Evolutionary conservation across 2,113 vertebrate species (phyloP), one percentile per base, ranked within the genome.

Genomic region (Poecilia latipinna): DNA sequence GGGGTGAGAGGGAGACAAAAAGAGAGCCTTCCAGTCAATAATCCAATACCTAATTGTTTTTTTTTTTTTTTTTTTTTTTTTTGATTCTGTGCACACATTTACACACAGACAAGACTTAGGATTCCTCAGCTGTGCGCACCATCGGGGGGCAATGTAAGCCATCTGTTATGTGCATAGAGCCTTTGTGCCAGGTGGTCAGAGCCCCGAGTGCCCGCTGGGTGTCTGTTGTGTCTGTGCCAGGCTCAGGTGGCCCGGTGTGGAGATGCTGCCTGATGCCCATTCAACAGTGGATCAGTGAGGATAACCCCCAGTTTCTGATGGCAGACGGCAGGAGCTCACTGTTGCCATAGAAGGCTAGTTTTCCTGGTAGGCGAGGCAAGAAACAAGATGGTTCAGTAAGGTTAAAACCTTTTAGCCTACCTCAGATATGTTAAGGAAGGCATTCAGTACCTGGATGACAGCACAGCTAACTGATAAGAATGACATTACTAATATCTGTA

Each of bases 51-150:
- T 74, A 77, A 74, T 88, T 89, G 54, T 32, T 68, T 68, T 72
- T 63, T 82, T 67, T 72, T 63, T 82, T 65, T 68, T 72, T 63
- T 82, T 67, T 72, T 63, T 82, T 65, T 64, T 65, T 63, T 85
- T 72, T 79, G 33, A 80, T 68, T 28, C 51, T 33, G 24, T 80
- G n/a, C 73, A 71, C 77, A 74, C 70, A 72, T 32, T 28, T 26
- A 64, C 51, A 75, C 87, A 65, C 75, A 87, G 65, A 86, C 65
- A 3, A 37, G 32, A 11, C 33, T 67, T 22, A 63, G 54, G 79
- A 81, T 89, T 88, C 82, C 81, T 89, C 86, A 82, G 88, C 82
- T 88, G 87, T 32, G 66, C 35, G 29, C 81, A 80, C 70, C 81
- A 72, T 63, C 42, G 42, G 70, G 86, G 81, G 70, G 64, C 74